Evolutionary conservation across 2,113 vertebrate species (phyloP).

Genomic region (Lamprologus lemairii): DNA sequence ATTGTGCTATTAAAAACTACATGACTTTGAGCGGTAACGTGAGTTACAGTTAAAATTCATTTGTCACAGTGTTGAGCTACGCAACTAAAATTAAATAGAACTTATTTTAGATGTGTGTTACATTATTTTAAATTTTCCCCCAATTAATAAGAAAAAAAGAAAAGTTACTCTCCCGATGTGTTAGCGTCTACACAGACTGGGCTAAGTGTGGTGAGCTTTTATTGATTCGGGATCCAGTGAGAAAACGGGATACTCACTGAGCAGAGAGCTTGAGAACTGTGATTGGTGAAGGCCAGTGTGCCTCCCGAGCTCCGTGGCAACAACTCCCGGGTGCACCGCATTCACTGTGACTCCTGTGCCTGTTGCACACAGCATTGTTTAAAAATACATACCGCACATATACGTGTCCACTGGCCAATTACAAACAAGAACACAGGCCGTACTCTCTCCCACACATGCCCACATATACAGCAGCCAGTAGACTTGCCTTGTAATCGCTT

Average conservation of each 20-base stretch:
- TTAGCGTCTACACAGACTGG: background rate
- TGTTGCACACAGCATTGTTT: conserved; percentile 32
- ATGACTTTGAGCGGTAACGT: background rate
- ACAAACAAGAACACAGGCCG: conserved; percentile 15
- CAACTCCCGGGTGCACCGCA: conserved; percentile 78
- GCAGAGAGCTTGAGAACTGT: conserved; percentile 71
- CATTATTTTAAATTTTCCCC: background rate
- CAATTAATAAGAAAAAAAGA: background rate
- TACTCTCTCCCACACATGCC: conserved; percentile 44
- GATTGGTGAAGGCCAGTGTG: conserved; percentile 80
- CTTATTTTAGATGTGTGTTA: background rate
- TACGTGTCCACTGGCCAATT: conserved; percentile 10
- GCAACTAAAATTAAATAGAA: background rate
- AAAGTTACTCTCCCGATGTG: background rate
- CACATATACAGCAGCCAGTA: conserved; percentile 46
- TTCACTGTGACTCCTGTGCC: conserved; percentile 78
- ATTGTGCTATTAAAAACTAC: background rate
- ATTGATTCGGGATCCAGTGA: conserved; percentile 2
- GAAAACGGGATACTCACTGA: conserved; percentile 66
- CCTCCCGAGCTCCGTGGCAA: conserved; percentile 79
- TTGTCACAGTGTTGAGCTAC: background rate
- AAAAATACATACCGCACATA: background rate
- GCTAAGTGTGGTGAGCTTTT: background rate
- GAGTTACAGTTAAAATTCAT: background rate
- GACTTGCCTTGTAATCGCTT: conserved; percentile 73